phyloP scores from a whole-genome alignment of 2,888 invertebrate genomes.

The Ctenicera cuprea region DNA sequence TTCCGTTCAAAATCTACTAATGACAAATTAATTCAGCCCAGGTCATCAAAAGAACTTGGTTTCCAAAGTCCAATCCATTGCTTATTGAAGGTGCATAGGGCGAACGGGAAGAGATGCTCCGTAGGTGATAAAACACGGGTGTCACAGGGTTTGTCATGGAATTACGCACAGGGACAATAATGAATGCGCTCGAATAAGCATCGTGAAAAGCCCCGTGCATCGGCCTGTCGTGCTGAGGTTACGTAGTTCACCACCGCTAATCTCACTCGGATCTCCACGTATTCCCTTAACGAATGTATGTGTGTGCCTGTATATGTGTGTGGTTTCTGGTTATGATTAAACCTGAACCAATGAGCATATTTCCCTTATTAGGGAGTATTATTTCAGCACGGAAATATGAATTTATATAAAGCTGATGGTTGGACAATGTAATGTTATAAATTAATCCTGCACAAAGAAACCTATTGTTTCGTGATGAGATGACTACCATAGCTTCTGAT shows the following conservation, averaged over 20 bases:
- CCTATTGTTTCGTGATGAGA: no score
- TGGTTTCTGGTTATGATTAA: neutral
- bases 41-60: neutral
- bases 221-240: constrained; percentile 14
- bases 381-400: no score
- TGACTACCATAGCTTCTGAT: no score
- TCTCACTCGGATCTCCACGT: constrained; percentile 13
- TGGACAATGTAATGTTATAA: no score
- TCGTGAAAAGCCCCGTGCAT: constrained; percentile 17
- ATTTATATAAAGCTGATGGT: no score
- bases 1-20: neutral
- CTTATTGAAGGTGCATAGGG: neutral
- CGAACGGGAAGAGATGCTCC: neutral
- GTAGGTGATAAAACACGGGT: constrained; percentile 10
- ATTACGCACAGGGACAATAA: constrained; percentile 4
- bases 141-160: constrained; percentile 5
- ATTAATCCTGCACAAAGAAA: no score
- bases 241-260: constrained; percentile 18
- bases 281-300: neutral
- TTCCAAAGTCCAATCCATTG: neutral
- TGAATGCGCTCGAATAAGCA: constrained; percentile 1
- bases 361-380: no score
- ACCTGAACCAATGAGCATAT: neutral
- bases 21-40: neutral
- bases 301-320: neutral